phyloP scores from a whole-genome alignment of 2,797 vertebrate species.

The Pampus argenteus region DNA sequence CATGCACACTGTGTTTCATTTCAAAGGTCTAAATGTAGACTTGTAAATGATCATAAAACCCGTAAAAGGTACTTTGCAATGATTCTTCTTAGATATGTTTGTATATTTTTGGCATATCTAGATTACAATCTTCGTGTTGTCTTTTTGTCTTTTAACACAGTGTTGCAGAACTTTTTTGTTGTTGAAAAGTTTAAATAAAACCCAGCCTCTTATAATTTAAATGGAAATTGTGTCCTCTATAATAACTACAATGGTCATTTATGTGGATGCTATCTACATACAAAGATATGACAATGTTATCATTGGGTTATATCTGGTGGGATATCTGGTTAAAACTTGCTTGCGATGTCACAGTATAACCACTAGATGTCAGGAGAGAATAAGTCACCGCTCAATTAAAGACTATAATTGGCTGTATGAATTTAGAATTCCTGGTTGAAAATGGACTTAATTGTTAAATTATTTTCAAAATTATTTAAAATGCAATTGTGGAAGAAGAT shows the following conservation, averaged over 20 bases:
- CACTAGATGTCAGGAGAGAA: slow-evolving; percentile 71
- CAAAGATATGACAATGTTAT: not conserved
- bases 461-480: not conserved
- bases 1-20: not conserved
- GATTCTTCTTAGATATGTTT: not conserved
- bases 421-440: not conserved
- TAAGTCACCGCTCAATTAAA: slow-evolving; percentile 17
- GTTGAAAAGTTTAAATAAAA: not conserved
- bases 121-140: not conserved
- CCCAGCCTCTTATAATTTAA: not conserved
- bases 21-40: not conserved
- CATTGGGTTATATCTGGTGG: not conserved
- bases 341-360: slow-evolving; percentile 31
- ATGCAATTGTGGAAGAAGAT: not conserved
- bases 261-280: not conserved
- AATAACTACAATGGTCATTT: not conserved
- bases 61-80: not conserved
- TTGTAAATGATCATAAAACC: not conserved
- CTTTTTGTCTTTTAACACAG: not conserved
- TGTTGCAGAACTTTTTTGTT: not conserved
- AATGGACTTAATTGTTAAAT: accelerated
- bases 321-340: not conserved
- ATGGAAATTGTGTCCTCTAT: not conserved
- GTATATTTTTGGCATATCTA: not conserved
- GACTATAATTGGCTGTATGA: not conserved